Evolutionary conservation across 1,140 invertebrate species (phyloP).

Genomic region (Heliothis virescens): DNA sequence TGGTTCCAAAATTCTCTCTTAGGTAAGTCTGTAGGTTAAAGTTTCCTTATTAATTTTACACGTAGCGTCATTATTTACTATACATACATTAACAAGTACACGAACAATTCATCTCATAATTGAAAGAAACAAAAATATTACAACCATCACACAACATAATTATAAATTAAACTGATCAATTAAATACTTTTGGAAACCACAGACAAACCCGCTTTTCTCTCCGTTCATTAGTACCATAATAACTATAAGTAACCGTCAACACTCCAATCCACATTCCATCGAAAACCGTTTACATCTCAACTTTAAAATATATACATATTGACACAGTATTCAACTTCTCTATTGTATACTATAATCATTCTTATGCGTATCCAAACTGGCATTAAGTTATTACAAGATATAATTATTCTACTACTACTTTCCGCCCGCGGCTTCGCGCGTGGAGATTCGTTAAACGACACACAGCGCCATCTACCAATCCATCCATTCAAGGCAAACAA

Average conservation of each 20-base stretch:
- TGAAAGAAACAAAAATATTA: slow-evolving; percentile 4
- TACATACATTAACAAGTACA: slow-evolving; percentile 16
- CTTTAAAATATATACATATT: background rate
- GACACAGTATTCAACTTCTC: background rate
- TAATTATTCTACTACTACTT: no score
- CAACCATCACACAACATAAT: slow-evolving; percentile 5
- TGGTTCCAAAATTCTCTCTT: no score
- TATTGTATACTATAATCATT: no score
- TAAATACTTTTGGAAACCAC: slow-evolving; percentile 44
- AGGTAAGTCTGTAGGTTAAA: background rate
- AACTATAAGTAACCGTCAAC: slow-evolving; percentile 24
- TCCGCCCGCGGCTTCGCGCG: no score
- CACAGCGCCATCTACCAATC: no score
- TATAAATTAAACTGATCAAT: slow-evolving; percentile 29
- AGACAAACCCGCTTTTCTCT: slow-evolving; percentile 19
- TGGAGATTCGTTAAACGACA: no score
- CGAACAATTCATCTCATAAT: background rate
- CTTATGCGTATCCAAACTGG: no score
- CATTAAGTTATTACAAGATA: no score
- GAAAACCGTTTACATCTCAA: background rate
- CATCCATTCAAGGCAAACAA: no score
- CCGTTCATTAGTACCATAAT: slow-evolving; percentile 30
- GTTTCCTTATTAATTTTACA: background rate
- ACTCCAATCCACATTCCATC: slow-evolving; percentile 2
- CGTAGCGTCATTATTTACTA: no score